Evolutionary conservation across 2,113 vertebrate species (phyloP), one percentile per base, ranked within the genome.

Genomic region (Bubo blakistoni): DNA sequence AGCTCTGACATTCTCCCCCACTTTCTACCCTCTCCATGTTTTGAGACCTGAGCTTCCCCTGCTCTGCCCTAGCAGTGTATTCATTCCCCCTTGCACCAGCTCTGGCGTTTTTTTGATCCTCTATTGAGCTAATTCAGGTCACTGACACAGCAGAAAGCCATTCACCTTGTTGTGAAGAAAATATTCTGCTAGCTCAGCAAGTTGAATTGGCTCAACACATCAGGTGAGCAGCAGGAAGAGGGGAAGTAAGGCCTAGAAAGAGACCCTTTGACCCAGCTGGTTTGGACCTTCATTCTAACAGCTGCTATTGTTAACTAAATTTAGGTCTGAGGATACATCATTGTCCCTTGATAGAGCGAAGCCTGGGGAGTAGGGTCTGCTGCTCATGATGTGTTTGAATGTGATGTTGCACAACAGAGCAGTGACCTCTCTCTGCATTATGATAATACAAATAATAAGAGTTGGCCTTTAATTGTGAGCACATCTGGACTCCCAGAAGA

Each of bases 231-330:
- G 19, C 38, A 57, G 65, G 83, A 87, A 94, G 65, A 91, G 42
- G 69, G 80, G 77, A 87, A 78, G 52, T 63, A 42, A 92, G 89
- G 86, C 26, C 69, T 63, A 63, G 82, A 90, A 92, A 91, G 40
- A 65, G 49, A 40, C 40, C 18, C 55, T 78, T 71, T 92, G 77
- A 79, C 77, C 57, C 1, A 5, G 16, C 34, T 89, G 52, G 34
- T 72, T 42, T 81, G 65, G 92, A 80, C 81, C 40, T 63, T 81
- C 84, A 59, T 30, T 79, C 13, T 30, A 78, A 71, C 81, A 89
- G 73, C 84, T 95, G 91, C 73, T 87, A 94, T 92, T 92, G 94
- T 96, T 90, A 85, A 61, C 93, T 96, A 96, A 95, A 96, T 95
- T 95, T 96, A 94, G 89, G 49, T 76, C 73, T 91, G 81, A 82